Evolutionary conservation across 2,888 invertebrate genomes (phyloP), one percentile per base, ranked within the genome.

Genomic region (Stenichneumon culpator): DNA sequence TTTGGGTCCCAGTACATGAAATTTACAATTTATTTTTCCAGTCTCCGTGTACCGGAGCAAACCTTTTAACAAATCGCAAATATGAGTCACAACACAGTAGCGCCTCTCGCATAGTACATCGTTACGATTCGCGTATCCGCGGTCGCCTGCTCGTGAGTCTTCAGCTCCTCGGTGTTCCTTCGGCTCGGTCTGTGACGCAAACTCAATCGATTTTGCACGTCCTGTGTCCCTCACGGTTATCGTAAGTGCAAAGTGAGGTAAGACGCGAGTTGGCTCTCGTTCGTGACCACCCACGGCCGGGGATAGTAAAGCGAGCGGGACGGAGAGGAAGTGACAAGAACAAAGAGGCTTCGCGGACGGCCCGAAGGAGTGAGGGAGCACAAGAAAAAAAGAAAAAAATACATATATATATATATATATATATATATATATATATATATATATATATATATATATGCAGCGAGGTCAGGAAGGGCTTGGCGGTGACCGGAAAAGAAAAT

Each of bases 231-330:
- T 67, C 81, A 77, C 75, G 67, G 84, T 86, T 86, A 83, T 86
- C 86, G 87, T 87, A 87, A 87, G 87, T 87, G 87, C 86, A 87
- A 86, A 87, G 83, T 84, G 86, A 86, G 83, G 87, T 87, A 86
- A 86, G 81, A 82, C 81, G 70, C 54, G 79, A 80, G 80, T 83
- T 73, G 70, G 79, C 83, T 80, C 25, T 80, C 32, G 86, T 86
- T 83, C 83, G 82, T 87, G 87, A 86, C 87, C 87, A 86, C 87
- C 84, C 84, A 83, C 87, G 74, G 65, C 25, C 52, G 47, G 22
- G n/a, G 44, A 44, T 44, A 67, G 65, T 19, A 54, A 77, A 28
- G 70, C 68, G 69, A 74, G 78, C 39, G 22, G 39, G 9, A 70
- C 67, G 79, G 52, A 69, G 63, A 70, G 77, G 25, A 52, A 70